These are phyloP conservation scores for Sarcophaga subvicina DNA, from an alignment of 2,888 invertebrate genomes.

Conservation along the genomic window DNA sequence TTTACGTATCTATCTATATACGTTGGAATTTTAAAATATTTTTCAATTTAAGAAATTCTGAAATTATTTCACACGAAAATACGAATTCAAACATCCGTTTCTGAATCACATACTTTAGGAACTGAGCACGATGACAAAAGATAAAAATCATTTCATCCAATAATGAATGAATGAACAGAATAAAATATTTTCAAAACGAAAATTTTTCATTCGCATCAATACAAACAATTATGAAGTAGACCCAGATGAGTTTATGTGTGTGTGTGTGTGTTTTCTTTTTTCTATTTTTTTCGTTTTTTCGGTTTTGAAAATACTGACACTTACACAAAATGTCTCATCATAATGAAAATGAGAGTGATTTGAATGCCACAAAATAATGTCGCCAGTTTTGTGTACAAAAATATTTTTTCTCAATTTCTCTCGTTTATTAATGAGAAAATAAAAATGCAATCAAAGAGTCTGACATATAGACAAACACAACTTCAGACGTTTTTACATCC, in stretches of 20 bases:
- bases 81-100: slow-evolving; percentile 71
- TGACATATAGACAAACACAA: background rate
- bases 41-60: background rate
- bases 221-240: slow-evolving; percentile 17
- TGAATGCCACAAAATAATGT: slow-evolving; percentile 38
- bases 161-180: slow-evolving; percentile 4
- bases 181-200: slow-evolving; percentile 24
- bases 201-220: slow-evolving; percentile 9
- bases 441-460: slow-evolving; percentile 39
- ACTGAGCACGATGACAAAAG: slow-evolving; percentile 69
- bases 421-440: background rate
- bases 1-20: background rate
- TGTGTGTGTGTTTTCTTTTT: background rate
- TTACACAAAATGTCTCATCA: background rate
- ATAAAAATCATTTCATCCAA: slow-evolving; percentile 36
- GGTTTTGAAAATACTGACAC: background rate
- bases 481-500: background rate
- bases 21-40: slow-evolving; percentile 11
- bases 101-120: slow-evolving; percentile 62
- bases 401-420: slow-evolving; percentile 29
- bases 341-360: slow-evolving; percentile 36
- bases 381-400: slow-evolving; percentile 3
- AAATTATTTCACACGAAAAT: slow-evolving; percentile 59
- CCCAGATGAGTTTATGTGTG: background rate
- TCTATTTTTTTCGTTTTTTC: background rate